Percentiles rank a stretch among this genome's conserved stretches.
phyloP scores from a whole-genome alignment of 2,113 vertebrate genomes.

The Pogonocichla stellata region DNA sequence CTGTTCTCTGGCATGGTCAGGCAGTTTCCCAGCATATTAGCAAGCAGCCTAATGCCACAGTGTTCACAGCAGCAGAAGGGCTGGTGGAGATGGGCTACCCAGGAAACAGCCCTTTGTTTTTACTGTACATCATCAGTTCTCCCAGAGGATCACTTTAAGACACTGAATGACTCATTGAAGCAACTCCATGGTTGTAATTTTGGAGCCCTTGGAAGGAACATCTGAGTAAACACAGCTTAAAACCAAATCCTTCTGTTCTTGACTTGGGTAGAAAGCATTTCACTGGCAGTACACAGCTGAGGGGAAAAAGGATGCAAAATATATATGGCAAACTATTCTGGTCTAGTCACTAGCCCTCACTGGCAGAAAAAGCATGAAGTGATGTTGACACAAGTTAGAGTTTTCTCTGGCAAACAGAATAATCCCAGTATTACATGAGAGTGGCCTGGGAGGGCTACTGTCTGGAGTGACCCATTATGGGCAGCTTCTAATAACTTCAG shows the following conservation, averaged over 20 bases:
- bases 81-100: conserved; percentile 12
- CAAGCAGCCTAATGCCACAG: conserved; percentile 58
- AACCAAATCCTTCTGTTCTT: neutral
- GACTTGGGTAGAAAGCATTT: neutral
- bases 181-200: neutral
- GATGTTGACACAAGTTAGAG: neutral
- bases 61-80: conserved; percentile 20
- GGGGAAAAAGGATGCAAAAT: neutral
- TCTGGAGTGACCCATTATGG: neutral
- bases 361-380: neutral
- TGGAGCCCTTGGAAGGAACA: neutral
- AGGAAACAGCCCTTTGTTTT: conserved; percentile 48
- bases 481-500: neutral
- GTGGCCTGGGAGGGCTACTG: neutral
- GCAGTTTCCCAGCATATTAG: conserved; percentile 72
- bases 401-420: neutral
- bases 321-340: neutral
- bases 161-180: neutral
- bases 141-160: neutral
- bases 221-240: conserved; percentile 2
- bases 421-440: neutral
- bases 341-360: neutral
- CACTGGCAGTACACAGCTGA: neutral
- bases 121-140: conserved; percentile 11
- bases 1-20: neutral